phyloP scores from a whole-genome alignment of 2,888 invertebrate species.

The Eretmocerus hayati region DNA sequence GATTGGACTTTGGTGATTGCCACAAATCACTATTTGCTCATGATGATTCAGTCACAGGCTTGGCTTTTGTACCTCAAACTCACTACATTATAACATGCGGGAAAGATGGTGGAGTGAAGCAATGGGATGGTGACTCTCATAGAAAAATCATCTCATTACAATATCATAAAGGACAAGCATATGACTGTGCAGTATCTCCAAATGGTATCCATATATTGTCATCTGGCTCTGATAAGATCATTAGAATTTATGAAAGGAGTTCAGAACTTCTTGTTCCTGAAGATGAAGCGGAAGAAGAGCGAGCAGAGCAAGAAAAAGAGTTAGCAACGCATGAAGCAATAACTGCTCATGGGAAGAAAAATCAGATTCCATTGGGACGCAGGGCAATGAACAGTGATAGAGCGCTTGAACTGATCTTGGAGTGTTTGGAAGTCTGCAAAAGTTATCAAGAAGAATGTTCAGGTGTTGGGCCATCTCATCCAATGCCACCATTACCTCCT shows the following conservation, averaged over 20 bases:
- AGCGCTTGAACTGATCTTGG: constrained; percentile 86
- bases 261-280: constrained; percentile 87
- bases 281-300: constrained; percentile 81
- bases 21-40: constrained; percentile 93
- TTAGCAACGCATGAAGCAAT: constrained; percentile 68
- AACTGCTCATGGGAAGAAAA: constrained; percentile 63
- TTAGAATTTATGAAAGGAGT: constrained; percentile 79
- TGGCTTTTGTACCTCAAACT: constrained; percentile 84
- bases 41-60: constrained; percentile 84
- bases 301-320: constrained; percentile 66
- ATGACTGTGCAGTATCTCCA: constrained; percentile 67
- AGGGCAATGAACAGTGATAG: constrained; percentile 83
- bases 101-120: constrained; percentile 89
- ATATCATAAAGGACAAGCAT: constrained; percentile 79
- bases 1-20: constrained; percentile 97
- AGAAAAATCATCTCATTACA: constrained; percentile 82
- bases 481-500: constrained; percentile 60
- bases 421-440: constrained; percentile 75
- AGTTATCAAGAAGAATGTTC: constrained; percentile 56
- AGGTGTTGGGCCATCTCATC: constrained; percentile 49
- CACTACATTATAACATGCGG: constrained; percentile 91
- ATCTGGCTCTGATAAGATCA: constrained; percentile 80
- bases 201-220: constrained; percentile 73
- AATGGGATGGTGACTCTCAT: constrained; percentile 94
- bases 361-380: constrained; percentile 74